phyloP scores from a whole-genome alignment of 2,113 vertebrate genomes.

The Madoqua kirkii region DNA sequence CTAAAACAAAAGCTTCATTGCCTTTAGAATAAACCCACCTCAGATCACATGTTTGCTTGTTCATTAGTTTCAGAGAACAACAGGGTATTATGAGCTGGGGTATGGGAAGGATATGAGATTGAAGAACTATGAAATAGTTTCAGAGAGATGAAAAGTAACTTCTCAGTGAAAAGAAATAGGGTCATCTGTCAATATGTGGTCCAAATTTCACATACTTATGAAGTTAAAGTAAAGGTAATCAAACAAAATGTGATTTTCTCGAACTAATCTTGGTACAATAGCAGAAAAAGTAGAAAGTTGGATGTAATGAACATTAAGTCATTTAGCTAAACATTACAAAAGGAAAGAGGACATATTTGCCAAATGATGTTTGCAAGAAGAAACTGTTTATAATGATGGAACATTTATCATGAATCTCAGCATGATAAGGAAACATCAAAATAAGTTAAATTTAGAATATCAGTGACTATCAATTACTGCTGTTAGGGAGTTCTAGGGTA shows the following conservation, averaged over 20 bases:
- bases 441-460: background rate
- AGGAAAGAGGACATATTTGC: background rate
- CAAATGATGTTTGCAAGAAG: background rate
- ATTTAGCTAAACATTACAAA: background rate
- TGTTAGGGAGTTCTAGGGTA: background rate
- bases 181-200: background rate
- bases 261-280: background rate
- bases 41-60: background rate
- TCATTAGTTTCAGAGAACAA: background rate
- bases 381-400: background rate
- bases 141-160: background rate
- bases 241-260: background rate
- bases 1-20: background rate
- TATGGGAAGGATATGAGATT: background rate
- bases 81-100: background rate
- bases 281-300: background rate
- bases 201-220: background rate
- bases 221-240: background rate
- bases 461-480: background rate
- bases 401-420: background rate
- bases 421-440: background rate
- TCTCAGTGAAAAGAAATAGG: background rate
- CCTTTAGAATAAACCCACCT: background rate
- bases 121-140: background rate
- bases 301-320: background rate